Evolutionary conservation across 2,797 vertebrate genomes (phyloP), one percentile per base, ranked within the genome.

Genomic region (Anguilla pacifica): DNA sequence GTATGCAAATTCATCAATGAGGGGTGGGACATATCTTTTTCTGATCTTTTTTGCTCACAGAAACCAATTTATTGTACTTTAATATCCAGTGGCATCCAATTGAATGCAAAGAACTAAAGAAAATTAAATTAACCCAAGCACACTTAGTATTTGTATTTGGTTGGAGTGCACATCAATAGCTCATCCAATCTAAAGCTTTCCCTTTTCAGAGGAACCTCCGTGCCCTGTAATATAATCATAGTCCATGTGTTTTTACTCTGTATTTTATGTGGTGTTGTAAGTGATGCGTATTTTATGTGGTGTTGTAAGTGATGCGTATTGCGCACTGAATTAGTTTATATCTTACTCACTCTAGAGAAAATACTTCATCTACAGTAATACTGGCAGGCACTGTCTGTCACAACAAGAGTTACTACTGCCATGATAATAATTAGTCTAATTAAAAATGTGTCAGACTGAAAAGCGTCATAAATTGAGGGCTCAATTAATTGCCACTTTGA

Each of bases 341-440:
- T 43, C 79, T 79, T 39, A 79, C 35, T 46, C 35, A 79, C 74
- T 46, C 39, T 43, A 6, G 88, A 46, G 17, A 84, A 70, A 89
- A 89, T 90, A 92, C 92, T 93, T 92, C 89, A 89, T 93, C 91
- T 91, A 22, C 67, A 11, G 83, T 53, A 31, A 84, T 31, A 74
- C 46, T 22, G 72, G 57, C 49, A 55, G 90, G 88, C 91, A 64
- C 91, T 91, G 94, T 94, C 94, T 92, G 85, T 89, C 89, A 94
- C 94, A 87, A 93, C 93, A 95, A 95, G 95, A 95, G 94, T 93
- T 91, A 89, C 91, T 91, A 92, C 93, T 92, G 93, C 92, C 90
- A 84, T 85, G 87, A 93, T 95, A 95, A 94, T 95, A 95, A 95
- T 96, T 55, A 93, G 94, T 92, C 94, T 95, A 95, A 96, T 96